Evolutionary conservation across 2,113 vertebrate genomes (phyloP).

Genomic region (Eulemur macaco): DNA sequence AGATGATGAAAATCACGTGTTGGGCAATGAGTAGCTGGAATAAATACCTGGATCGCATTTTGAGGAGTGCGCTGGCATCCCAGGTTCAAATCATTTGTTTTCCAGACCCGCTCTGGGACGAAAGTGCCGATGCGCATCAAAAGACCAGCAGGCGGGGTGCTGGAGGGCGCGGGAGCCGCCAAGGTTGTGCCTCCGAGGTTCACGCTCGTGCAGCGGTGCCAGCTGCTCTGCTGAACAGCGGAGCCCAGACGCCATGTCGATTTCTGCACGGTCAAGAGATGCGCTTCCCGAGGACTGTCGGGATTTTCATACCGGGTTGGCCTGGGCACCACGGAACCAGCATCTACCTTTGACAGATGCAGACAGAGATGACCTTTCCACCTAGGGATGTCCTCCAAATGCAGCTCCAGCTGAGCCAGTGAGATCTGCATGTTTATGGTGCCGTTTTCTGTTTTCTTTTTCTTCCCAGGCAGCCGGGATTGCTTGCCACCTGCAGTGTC

Average conservation of each 20-base stretch:
- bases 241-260: fast-evolving
- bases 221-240: neutral
- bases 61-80: fast-evolving
- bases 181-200: neutral
- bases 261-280: neutral
- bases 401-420: neutral
- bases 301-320: fast-evolving
- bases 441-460: conserved; percentile 44
- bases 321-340: neutral
- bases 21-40: too few species aligned
- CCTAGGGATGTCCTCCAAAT: neutral
- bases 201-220: fast-evolving
- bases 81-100: neutral
- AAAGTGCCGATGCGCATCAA: fast-evolving
- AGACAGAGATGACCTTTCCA: neutral
- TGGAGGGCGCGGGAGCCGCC: neutral
- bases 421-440: neutral
- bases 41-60: fast-evolving
- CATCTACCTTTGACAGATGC: neutral
- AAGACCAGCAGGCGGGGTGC: neutral
- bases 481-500: conserved; percentile 62
- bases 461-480: conserved; percentile 77
- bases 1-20: fast-evolving
- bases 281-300: neutral
- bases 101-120: neutral